A percentile compares a stretch with the other conserved stretches of the same genome.
These are phyloP conservation scores for Phanerotoma sp. DNA, from an alignment of 2,888 invertebrate genomes.

Conservation along the genomic window DNA sequence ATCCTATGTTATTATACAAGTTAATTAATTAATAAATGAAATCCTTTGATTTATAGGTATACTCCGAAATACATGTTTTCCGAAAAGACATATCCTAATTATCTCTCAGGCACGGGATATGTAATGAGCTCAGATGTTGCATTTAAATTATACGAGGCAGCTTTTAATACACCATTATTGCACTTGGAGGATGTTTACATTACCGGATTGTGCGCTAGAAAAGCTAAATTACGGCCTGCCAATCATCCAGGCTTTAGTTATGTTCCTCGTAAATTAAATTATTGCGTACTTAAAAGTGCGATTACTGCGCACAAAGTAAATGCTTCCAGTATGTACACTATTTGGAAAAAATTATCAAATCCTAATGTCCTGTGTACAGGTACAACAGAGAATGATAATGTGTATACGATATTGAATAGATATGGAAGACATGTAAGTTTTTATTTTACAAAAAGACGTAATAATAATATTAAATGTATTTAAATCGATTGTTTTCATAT, in stretches of 20 bases:
- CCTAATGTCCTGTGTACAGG: conserved; percentile 38
- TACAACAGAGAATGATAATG: conserved; percentile 30
- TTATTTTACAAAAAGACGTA: conserved; percentile 41
- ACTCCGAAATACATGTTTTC: conserved; percentile 78
- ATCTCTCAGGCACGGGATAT: conserved; percentile 81
- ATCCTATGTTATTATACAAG: neutral
- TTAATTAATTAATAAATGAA: conserved; percentile 2
- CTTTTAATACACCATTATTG: conserved; percentile 69
- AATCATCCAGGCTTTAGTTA: conserved; percentile 70
- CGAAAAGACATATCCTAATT: conserved; percentile 73
- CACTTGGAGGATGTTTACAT: conserved; percentile 80
- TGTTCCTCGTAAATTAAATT: conserved; percentile 57
- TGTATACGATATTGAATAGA: conserved; percentile 34
- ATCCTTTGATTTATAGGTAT: conserved; percentile 61
- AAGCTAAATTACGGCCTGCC: conserved; percentile 62
- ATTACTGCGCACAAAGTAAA: conserved; percentile 64
- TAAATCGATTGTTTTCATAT: conserved; percentile 17
- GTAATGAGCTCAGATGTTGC: conserved; percentile 71
- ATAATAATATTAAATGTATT: conserved; percentile 33
- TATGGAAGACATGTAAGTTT: conserved; percentile 45
- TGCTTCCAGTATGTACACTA: conserved; percentile 57
- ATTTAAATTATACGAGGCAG: conserved; percentile 66
- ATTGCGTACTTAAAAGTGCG: conserved; percentile 60
- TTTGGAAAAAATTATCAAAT: conserved; percentile 50
- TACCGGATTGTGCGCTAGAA: conserved; percentile 72